Evolutionary conservation across 2,113 vertebrate species (phyloP).

Genomic region (Ranitomeya imitator): DNA sequence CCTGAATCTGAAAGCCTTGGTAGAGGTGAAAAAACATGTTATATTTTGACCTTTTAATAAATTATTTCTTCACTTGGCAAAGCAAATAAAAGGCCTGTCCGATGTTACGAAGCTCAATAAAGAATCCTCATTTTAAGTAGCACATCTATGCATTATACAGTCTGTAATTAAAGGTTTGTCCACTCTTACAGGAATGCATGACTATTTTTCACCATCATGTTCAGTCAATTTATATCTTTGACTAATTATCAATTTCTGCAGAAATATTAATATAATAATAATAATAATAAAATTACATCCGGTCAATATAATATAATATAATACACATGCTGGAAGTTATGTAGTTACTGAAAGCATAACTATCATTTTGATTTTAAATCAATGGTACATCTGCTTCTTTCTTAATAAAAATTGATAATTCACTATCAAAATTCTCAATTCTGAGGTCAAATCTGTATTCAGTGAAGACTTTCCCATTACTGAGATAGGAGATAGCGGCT

Average conservation of each 20-base stretch:
- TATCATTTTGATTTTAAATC: too few species aligned
- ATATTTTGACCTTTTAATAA: slow-evolving; percentile 21
- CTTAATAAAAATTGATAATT: too few species aligned
- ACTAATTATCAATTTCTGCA: background rate
- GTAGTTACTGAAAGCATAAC: too few species aligned
- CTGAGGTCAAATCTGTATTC: too few species aligned
- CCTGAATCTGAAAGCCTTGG: background rate
- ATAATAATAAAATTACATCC: too few species aligned
- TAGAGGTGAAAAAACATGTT: slow-evolving; percentile 22
- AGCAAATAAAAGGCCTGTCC: background rate
- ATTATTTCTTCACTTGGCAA: background rate
- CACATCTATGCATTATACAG: background rate
- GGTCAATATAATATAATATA: too few species aligned
- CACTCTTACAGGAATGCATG: background rate
- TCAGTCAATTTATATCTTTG: background rate
- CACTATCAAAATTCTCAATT: too few species aligned
- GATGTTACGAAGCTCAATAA: background rate
- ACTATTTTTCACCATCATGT: background rate
- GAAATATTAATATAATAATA: too few species aligned
- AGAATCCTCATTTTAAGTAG: background rate
- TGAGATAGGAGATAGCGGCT: too few species aligned
- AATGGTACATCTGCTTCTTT: too few species aligned
- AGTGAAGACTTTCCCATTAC: too few species aligned
- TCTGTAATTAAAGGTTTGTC: background rate
- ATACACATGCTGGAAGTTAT: too few species aligned